Percentiles rank a stretch among this genome's conserved stretches.
Evolutionary conservation across 92 coral and sea anemone species (phyloP).

Genomic region (Galaxea fascicularis): DNA sequence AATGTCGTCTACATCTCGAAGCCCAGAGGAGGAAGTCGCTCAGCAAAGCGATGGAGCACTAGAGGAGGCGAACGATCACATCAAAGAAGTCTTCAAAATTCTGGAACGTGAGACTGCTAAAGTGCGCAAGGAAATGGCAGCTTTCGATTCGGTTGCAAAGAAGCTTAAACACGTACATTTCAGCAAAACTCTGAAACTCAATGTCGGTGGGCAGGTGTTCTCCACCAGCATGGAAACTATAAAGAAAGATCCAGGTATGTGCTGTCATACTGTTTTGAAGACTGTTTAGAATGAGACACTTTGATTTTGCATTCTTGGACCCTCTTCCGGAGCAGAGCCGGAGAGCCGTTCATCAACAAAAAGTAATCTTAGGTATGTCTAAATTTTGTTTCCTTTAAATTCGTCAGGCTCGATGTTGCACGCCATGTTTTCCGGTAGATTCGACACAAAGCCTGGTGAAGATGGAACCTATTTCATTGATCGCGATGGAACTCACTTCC

Average conservation of each 20-base stretch:
- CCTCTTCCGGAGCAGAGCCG: conserved; percentile 34
- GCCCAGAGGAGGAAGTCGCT: conserved; percentile 9
- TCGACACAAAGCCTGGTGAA: conserved; percentile 70
- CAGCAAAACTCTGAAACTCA: conserved; percentile 53
- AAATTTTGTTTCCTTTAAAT: conserved; percentile 27
- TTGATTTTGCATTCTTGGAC: background rate
- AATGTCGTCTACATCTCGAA: conserved; percentile 3
- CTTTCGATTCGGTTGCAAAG: conserved; percentile 71
- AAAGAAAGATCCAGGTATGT: conserved; percentile 74
- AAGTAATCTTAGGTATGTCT: background rate
- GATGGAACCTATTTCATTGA: conserved; percentile 73
- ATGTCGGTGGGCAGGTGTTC: conserved; percentile 76
- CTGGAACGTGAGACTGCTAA: conserved; percentile 13
- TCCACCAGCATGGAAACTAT: conserved; percentile 66
- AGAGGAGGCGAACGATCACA: background rate
- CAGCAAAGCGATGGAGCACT: background rate
- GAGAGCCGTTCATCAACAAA: conserved; percentile 67
- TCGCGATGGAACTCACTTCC: conserved; percentile 68
- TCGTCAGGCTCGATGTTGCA: conserved; percentile 47
- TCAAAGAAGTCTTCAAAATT: conserved; percentile 12
- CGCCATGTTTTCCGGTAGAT: conserved; percentile 47
- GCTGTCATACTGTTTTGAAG: conserved; percentile 73
- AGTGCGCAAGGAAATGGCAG: conserved; percentile 47
- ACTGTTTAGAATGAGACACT: conserved; percentile 54
- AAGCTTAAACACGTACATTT: conserved; percentile 70